phyloP scores from a whole-genome alignment of 2,888 invertebrate genomes.

The Acanthopleura granulata region DNA sequence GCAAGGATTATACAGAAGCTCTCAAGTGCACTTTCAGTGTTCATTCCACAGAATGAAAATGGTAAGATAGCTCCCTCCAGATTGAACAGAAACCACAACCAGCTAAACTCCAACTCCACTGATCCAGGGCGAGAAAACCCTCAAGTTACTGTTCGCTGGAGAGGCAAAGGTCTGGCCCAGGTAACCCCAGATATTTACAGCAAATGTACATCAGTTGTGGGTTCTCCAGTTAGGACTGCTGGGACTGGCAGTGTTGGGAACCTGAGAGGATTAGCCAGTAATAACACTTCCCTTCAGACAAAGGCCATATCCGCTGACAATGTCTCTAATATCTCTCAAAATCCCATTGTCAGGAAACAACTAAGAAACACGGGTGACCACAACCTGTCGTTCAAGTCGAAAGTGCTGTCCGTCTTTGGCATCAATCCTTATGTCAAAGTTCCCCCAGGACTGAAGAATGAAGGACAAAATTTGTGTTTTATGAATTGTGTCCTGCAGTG shows the following conservation, averaged over 20 bases:
- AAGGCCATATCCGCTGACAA: not conserved
- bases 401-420: conserved; percentile 52
- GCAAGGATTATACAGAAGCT: not conserved
- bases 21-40: not conserved
- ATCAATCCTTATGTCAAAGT: conserved; percentile 24
- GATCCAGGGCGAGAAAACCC: not conserved
- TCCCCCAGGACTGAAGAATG: conserved; percentile 60
- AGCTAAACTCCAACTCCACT: not conserved
- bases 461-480: conserved; percentile 64
- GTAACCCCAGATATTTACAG: not conserved
- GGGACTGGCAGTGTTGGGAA: not conserved
- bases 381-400: conserved; percentile 40
- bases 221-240: not conserved
- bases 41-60: not conserved
- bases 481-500: conserved; percentile 66
- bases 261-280: not conserved
- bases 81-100: not conserved
- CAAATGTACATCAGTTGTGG: not conserved
- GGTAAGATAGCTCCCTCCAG: not conserved
- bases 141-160: not conserved
- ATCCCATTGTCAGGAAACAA: not conserved
- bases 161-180: not conserved
- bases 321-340: not conserved
- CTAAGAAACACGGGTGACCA: conserved; percentile 24
- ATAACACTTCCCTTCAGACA: not conserved